Base-by-base conservation (phyloP, 2,113 vertebrate genomes). In the Ciconia boyciana region DNA sequence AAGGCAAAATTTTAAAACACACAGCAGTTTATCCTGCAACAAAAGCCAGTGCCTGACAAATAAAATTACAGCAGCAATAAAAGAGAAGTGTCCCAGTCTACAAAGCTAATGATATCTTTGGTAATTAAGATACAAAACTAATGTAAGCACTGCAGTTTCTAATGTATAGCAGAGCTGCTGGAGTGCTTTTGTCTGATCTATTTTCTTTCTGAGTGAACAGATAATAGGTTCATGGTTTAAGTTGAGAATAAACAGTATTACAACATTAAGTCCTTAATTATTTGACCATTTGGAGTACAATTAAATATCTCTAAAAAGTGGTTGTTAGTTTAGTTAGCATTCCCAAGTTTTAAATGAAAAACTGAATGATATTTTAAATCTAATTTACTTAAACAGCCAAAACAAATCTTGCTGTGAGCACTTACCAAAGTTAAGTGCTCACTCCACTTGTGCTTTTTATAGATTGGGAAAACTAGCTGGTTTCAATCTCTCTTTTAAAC, bases 191-290 rank as follows among this genome's bases (percentile, higher is more conserved):
- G 36, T 92, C 43, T 94, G 6, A 78, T 95, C 39, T 60, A 5
- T 97, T 97, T 97, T 94, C 82, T 92, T 89, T 95, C 43, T 95
- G 76, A 96, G 83, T 96, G 74, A 97, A 91, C 66, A 96, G 70
- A 89, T 97, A 96, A 98, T 95, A 95, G 70, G 78, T 74, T 97
- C 89, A 89, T 89, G 43, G 90, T 95, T 97, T 96, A 94, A 94
- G 54, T 75, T 96, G 79, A 90, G 74, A 95, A 78, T 96, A 96
- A 97, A 96, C 48, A 86, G 17, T 86, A 87, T 91, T 96, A 90
- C 84, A 96, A 69, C 58, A 93, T 95, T 86, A 95, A 92, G 41
- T 85, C 80, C 69, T 96, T 97, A 98, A 96, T 96, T 97, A 94
- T 97, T 94, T 97, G 90, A 84, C 86, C 87, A 95, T 95, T 97